These are phyloP conservation scores for Rhea americana DNA, from an alignment of 2,113 vertebrate species.

Conservation along the genomic window DNA sequence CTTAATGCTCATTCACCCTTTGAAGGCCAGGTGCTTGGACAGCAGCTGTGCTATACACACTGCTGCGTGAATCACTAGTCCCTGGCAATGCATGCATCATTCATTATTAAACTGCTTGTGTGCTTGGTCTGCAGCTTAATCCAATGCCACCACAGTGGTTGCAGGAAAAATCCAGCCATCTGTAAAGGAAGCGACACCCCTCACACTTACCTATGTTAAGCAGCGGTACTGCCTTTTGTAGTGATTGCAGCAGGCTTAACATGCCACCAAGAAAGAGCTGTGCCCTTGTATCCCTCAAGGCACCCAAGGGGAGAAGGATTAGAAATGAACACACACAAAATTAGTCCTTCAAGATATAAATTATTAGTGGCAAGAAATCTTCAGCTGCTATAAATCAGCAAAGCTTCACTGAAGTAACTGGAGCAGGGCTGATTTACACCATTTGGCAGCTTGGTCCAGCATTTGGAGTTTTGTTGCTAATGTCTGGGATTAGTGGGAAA, in stretches of 20 bases:
- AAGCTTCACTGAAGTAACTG: background rate
- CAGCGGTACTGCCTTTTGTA: background rate
- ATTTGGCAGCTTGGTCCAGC: fast-evolving
- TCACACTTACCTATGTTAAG: background rate
- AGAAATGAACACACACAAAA: background rate
- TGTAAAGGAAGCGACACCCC: background rate
- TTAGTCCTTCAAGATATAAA: background rate
- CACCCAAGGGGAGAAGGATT: background rate
- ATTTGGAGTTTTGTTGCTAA: background rate
- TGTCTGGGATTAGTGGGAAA: slow-evolving; percentile 8
- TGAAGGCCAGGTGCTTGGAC: slow-evolving; percentile 46
- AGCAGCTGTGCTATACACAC: slow-evolving; percentile 38
- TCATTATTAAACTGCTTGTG: slow-evolving; percentile 5
- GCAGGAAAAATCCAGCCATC: background rate
- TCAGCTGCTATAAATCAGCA: background rate
- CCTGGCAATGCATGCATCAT: background rate
- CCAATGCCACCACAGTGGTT: background rate
- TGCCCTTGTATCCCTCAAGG: background rate
- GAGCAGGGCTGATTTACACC: background rate
- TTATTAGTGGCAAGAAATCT: background rate
- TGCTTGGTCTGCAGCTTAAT: background rate
- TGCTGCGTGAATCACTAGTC: slow-evolving; percentile 14
- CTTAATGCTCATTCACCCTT: slow-evolving; percentile 56
- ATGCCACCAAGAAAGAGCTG: background rate
- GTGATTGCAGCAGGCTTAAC: background rate